Percentiles rank a stretch among this genome's conserved stretches.
Evolutionary conservation across 2,797 vertebrate genomes (phyloP).

Genomic region (Gallirallus australis): DNA sequence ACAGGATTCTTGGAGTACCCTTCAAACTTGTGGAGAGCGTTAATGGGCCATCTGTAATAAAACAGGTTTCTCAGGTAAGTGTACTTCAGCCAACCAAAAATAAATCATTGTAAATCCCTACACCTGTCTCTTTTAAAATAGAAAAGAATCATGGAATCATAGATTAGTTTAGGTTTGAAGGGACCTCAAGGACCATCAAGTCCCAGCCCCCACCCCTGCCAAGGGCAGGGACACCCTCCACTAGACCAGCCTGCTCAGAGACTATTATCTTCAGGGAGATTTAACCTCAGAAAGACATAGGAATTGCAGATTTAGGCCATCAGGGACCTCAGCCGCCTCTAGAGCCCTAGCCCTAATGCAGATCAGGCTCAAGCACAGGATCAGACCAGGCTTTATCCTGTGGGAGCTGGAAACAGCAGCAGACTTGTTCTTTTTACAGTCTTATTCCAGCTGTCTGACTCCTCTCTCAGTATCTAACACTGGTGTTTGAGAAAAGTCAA

Average conservation of each 20-base stretch:
- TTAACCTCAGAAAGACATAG: not conserved
- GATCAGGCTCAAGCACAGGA: not conserved
- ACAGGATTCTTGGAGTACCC: not conserved
- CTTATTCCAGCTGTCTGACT: not conserved
- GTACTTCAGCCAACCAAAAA: not conserved
- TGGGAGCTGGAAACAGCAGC: not conserved
- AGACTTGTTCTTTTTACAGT: not conserved
- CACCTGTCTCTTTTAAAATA: not conserved
- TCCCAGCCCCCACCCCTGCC: too few relatives aligned
- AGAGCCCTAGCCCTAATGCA: fast-evolving
- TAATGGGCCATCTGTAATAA: not conserved
- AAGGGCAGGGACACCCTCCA: too few relatives aligned
- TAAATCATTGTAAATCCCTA: not conserved
- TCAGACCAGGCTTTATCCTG: not conserved
- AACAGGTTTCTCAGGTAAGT: not conserved
- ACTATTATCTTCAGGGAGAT: not conserved
- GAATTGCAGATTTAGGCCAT: not conserved
- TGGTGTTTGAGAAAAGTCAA: not conserved
- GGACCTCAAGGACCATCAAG: too few relatives aligned
- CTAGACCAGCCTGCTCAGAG: too few relatives aligned
- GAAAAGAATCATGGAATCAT: not conserved
- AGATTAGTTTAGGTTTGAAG: too few relatives aligned
- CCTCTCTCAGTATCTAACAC: not conserved
- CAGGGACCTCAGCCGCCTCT: fast-evolving
- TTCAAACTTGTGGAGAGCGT: not conserved